Evolutionary conservation across 2,888 invertebrate genomes (phyloP), one percentile per base, ranked within the genome.

Genomic region (Philereme transversata): DNA sequence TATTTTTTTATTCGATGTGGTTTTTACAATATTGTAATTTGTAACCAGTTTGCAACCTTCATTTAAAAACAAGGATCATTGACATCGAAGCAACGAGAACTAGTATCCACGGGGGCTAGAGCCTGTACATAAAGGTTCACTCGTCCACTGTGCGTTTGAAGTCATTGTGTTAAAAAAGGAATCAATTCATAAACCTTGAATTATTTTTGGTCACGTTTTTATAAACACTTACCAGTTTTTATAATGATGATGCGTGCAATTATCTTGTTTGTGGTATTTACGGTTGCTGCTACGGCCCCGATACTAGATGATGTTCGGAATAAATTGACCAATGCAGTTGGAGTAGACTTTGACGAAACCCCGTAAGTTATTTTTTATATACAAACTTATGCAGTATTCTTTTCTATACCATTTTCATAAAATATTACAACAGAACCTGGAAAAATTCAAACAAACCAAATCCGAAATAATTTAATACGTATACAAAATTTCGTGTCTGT

Each of bases 241-340:
- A 50, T 33, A 38, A 53, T 11, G n/a, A 66, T 66, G 66, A 7
- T 58, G 41, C 54, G 47, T 43, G 53, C 44, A 54, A 57, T 66
- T 51, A 49, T 59, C 45, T 41, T 51, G 38, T 59, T 58, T 57
- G 58, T 22, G 61, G 58, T 61, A 45, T 46, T 66, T 50, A 54
- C 56, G 44, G 44, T 57, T 47, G 53, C 11, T 48, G 48, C 50
- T 47, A 47, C 54, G 54, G 54, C 57, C 40, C 51, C 62, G 51
- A 35, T 11, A 33, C 38, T 50, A 51, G 53, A 60, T 49, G 53
- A 57, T 7, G 41, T 10, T 50, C 44, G 9, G 34, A 53, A n/a
- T 55, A 43, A 48, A 22, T 47, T 57, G n/a, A 33, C 34, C 36
- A 11, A 49, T 43, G 55, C 35, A 36, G 36, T 36, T 36, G 51